Base-by-base conservation (phyloP, 2,797 vertebrate species). In the Salmo trutta region DNA sequence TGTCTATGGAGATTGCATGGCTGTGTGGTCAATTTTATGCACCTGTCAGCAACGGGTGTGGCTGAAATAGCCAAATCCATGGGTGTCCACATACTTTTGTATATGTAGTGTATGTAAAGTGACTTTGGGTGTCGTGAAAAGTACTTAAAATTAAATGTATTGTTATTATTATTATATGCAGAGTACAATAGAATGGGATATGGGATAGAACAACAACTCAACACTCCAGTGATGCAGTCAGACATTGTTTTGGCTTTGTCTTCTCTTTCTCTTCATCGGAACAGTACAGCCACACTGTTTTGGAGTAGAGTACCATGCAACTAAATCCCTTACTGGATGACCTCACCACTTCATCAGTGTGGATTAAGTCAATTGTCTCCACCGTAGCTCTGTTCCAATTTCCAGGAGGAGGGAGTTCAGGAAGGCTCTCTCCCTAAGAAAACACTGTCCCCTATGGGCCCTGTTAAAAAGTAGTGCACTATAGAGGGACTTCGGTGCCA, bases 341-440 rank as follows among this genome's bases (percentile, higher is more conserved):
- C 81, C 81, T 86, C 84, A 71, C 70, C 73, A 68, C 85, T 91
- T 89, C 85, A 88, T 92, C 88, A 87, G 74, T 78, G 71, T 81
- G 85, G 89, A 91, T 92, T 90, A 90, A 87, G 85, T 88, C 86
- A 77, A 88, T 86, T 76, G 85, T 86, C 88, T 90, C 86, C 86
- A 79, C 81, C 87, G 86, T 85, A 85, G 89, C 85, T 51, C 69
- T 77, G 8, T 62, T 87, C 86, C 83, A 87, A 5, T 75, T 47
- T 47, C 41, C 41, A 21, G 56, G 56, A 59, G 27, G 54, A 47
- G 64, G 5, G 82, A 86, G 89, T 90, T 92, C 90, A 86, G 77
- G 83, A 78, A 80, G 81, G 84, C 84, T 15, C 76, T 59, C 64
- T 31, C 85, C 83, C 87, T 81, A 73, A 21, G 65, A 85, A 88